Percentiles rank a stretch among this genome's conserved stretches.
These are phyloP conservation scores for Sarcophaga caerulescens DNA, from an alignment of 2,888 invertebrate genomes.

Conservation along the genomic window DNA sequence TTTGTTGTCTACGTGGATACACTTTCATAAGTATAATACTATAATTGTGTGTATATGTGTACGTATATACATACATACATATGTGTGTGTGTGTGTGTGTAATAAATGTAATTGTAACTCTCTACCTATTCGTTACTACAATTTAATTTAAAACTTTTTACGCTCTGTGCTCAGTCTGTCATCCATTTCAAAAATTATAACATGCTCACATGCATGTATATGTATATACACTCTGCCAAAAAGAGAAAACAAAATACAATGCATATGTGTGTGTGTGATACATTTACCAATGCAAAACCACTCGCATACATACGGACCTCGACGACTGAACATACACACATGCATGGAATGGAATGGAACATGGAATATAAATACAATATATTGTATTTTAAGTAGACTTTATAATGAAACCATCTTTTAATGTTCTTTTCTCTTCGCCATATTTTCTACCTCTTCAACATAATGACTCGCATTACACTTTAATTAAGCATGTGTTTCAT, in stretches of 20 bases:
- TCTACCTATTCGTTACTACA: constrained; percentile 54
- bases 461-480: constrained; percentile 53
- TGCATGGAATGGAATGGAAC: no score
- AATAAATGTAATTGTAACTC: constrained; percentile 34
- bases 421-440: constrained; percentile 23
- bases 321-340: no score
- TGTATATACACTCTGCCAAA: neutral
- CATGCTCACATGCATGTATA: constrained; percentile 8
- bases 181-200: constrained; percentile 59
- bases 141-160: constrained; percentile 64
- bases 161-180: constrained; percentile 54
- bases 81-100: neutral
- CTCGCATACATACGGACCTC: neutral
- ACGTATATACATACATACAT: no score
- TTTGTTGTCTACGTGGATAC: neutral
- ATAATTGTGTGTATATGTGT: neutral
- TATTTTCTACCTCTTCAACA: constrained; percentile 29
- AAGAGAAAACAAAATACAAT: no score
- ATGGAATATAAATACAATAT: neutral
- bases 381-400: constrained; percentile 11
- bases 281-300: neutral
- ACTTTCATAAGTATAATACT: no score
- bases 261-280: no score
- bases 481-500: constrained; percentile 58
- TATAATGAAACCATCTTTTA: constrained; percentile 16